Percentiles rank a stretch among this genome's conserved stretches.
These are phyloP conservation scores for Cerastis rubricosa DNA, from an alignment of 2,888 invertebrate species.

Conservation along the genomic window DNA sequence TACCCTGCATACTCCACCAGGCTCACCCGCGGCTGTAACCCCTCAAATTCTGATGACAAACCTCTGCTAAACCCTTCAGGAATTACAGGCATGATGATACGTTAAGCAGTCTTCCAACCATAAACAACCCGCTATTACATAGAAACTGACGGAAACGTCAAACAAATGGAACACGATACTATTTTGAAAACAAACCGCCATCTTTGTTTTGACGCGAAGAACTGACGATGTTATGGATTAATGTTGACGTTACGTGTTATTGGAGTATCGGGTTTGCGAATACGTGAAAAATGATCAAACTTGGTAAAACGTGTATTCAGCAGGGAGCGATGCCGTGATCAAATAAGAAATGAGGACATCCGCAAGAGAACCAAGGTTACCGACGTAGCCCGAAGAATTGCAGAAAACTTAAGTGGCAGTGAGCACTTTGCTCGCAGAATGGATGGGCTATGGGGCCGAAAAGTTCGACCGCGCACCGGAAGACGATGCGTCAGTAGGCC, in stretches of 20 bases:
- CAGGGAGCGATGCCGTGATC: no score
- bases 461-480: no score
- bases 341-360: no score
- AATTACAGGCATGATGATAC: not conserved
- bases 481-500: no score
- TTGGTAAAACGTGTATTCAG: not conserved
- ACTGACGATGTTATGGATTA: constrained; percentile 24
- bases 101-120: not conserved
- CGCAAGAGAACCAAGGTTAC: no score
- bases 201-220: constrained; percentile 21
- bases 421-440: no score
- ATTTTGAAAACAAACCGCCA: constrained; percentile 42
- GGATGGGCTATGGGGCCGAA: no score
- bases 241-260: constrained; percentile 6
- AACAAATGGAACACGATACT: constrained; percentile 24
- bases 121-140: constrained; percentile 2
- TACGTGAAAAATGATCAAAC: not conserved
- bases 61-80: not conserved
- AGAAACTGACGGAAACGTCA: constrained; percentile 31
- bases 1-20: not conserved
- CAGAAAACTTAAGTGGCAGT: no score
- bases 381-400: no score
- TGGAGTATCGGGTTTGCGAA: constrained; percentile 25
- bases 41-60: not conserved
- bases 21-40: no score